These are phyloP conservation scores for Coregonus suidteri DNA, from an alignment of 2,797 vertebrate species.

Conservation along the genomic window DNA sequence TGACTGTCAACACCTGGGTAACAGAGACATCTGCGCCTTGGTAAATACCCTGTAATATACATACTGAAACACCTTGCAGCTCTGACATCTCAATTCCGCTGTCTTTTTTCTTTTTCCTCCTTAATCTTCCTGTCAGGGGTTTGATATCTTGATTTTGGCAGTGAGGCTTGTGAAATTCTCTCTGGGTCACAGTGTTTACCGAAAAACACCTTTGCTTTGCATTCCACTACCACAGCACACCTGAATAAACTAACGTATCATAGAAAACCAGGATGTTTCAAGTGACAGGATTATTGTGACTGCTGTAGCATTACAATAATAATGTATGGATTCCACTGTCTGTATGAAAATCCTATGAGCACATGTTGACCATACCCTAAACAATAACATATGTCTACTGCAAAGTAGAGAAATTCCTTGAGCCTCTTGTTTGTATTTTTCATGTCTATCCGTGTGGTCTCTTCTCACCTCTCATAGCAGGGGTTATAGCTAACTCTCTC, in stretches of 20 bases:
- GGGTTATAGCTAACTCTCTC: constrained; percentile 22
- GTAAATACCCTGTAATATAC: constrained; percentile 69
- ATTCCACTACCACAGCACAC: constrained; percentile 30
- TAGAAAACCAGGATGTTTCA: constrained; percentile 27
- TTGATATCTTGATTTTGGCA: constrained; percentile 49
- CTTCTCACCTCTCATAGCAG: constrained; percentile 24
- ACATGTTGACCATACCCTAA: too few relatives aligned
- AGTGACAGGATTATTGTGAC: constrained; percentile 10
- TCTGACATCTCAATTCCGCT: constrained; percentile 70
- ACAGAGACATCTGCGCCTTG: constrained; percentile 78
- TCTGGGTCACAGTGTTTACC: constrained; percentile 21
- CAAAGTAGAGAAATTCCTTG: too few relatives aligned
- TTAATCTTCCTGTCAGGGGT: constrained; percentile 48
- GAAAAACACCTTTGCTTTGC: constrained; percentile 36
- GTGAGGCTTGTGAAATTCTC: constrained; percentile 7
- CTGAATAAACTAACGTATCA: constrained; percentile 14
- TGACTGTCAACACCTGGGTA: constrained; percentile 71
- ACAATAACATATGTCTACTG: too few relatives aligned
- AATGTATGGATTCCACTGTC: too few relatives aligned
- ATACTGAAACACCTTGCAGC: constrained; percentile 56
- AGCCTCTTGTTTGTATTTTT: constrained; percentile 5
- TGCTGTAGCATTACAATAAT: background rate
- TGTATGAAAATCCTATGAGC: too few relatives aligned
- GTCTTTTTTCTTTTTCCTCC: constrained; percentile 18
- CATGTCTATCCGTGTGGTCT: background rate